These are phyloP conservation scores for Parascotia fuliginaria DNA, from an alignment of 2,888 invertebrate genomes.

Conservation along the genomic window DNA sequence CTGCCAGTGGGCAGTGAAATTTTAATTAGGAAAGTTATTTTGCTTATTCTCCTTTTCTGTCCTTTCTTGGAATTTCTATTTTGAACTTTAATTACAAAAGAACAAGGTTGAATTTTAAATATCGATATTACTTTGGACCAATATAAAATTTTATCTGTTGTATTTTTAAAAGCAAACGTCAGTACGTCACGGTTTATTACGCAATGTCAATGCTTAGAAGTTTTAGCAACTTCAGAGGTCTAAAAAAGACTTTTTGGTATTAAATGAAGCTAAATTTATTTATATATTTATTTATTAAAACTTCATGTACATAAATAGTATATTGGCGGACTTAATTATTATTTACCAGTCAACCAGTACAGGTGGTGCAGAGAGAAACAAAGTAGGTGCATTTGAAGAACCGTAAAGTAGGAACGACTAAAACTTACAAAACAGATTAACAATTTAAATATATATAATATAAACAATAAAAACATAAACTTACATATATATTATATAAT, in stretches of 20 bases:
- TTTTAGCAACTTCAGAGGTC: slow-evolving; percentile 35
- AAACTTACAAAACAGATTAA: too few relatives aligned
- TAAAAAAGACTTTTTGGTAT: slow-evolving; percentile 30
- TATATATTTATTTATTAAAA: too few relatives aligned
- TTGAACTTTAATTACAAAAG: slow-evolving; percentile 9
- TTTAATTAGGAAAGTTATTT: slow-evolving; percentile 75
- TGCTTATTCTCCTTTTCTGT: slow-evolving; percentile 50
- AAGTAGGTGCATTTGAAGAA: too few relatives aligned
- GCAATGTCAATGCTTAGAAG: slow-evolving; percentile 40
- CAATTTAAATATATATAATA: too few relatives aligned
- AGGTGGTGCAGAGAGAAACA: too few relatives aligned
- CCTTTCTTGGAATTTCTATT: slow-evolving; percentile 20
- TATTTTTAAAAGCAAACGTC: slow-evolving; percentile 50
- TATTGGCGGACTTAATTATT: too few relatives aligned
- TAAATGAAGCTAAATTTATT: slow-evolving; percentile 17
- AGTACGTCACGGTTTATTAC: slow-evolving; percentile 44
- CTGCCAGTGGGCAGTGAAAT: slow-evolving; percentile 63
- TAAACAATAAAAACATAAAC: too few relatives aligned
- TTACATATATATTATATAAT: too few relatives aligned
- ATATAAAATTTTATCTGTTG: slow-evolving; percentile 44
- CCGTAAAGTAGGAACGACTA: too few relatives aligned
- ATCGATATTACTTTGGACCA: not conserved
- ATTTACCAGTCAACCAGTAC: too few relatives aligned
- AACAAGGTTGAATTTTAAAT: slow-evolving; percentile 16
- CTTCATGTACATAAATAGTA: too few relatives aligned